Conservation (phyloP, 2,113 vertebrate species). For the Gallinago paraguaiae region DNA sequence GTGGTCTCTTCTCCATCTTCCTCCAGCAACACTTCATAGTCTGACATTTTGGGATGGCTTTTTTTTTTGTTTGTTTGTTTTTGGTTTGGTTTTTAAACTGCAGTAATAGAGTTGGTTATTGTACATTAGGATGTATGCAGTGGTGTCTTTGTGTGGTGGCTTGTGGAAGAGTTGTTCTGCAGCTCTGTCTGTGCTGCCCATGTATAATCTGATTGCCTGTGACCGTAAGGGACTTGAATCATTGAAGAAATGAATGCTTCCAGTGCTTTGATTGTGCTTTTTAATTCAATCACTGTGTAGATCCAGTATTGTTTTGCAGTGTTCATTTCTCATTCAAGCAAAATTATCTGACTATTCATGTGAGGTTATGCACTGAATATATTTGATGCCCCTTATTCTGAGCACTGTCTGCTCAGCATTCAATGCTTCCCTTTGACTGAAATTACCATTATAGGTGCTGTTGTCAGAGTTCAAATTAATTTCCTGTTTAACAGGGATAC, state of each 20-base stretch:
- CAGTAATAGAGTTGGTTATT: neutral
- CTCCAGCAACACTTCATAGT: neutral
- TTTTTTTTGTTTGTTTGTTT: neutral
- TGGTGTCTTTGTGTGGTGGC: neutral
- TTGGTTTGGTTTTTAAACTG: neutral
- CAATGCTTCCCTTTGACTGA: neutral
- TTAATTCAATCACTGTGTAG: neutral
- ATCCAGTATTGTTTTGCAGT: neutral
- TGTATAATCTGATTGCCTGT: neutral
- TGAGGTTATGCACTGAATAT: neutral
- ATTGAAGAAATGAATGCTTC: neutral
- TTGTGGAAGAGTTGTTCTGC: neutral
- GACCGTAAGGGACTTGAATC: neutral
- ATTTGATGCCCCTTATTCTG: neutral
- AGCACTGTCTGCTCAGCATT: constrained; percentile 2
- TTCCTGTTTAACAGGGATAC: neutral
- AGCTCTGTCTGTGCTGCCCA: neutral
- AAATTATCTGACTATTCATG: neutral
- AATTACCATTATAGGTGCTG: constrained; percentile 2
- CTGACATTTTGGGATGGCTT: neutral
- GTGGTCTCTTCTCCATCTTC: neutral
- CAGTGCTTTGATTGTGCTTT: neutral
- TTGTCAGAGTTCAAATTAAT: constrained; percentile 39
- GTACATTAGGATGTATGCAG: neutral
- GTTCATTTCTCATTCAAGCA: neutral